Evolutionary conservation across 2,797 vertebrate species (phyloP).

Genomic region (Manis crassicaudata): DNA sequence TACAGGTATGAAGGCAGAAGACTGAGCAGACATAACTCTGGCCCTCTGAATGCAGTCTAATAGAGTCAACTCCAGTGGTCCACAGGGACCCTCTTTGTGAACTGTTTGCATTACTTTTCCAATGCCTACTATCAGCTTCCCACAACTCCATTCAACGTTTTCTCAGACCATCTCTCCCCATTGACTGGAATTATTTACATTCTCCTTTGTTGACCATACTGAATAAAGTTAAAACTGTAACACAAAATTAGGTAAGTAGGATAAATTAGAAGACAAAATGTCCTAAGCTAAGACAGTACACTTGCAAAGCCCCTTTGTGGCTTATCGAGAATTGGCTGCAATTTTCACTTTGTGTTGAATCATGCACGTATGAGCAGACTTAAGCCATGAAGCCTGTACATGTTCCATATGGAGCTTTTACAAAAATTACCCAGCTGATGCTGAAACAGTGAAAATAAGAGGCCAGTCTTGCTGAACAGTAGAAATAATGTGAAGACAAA

Average conservation of each 20-base stretch:
- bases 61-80: neutral
- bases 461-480: slow-evolving; percentile 44
- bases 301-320: neutral
- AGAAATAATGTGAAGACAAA: slow-evolving; percentile 42
- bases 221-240: slow-evolving; percentile 31
- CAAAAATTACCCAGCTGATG: slow-evolving; percentile 59
- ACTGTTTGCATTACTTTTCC: neutral
- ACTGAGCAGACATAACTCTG: neutral
- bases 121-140: neutral
- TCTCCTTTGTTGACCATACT: slow-evolving; percentile 2
- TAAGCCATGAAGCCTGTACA: slow-evolving; percentile 56
- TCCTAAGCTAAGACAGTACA: neutral
- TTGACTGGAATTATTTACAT: slow-evolving; percentile 24
- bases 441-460: slow-evolving; percentile 58
- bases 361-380: neutral
- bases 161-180: neutral
- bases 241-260: neutral
- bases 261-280: slow-evolving; percentile 37
- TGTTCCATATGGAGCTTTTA: slow-evolving; percentile 38
- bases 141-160: neutral
- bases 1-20: neutral
- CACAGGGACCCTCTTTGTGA: neutral
- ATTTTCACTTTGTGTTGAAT: slow-evolving; percentile 48
- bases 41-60: neutral
- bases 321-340: neutral